Conservation (phyloP, 2,797 vertebrate genomes). For the Hippocampus kuda region DNA sequence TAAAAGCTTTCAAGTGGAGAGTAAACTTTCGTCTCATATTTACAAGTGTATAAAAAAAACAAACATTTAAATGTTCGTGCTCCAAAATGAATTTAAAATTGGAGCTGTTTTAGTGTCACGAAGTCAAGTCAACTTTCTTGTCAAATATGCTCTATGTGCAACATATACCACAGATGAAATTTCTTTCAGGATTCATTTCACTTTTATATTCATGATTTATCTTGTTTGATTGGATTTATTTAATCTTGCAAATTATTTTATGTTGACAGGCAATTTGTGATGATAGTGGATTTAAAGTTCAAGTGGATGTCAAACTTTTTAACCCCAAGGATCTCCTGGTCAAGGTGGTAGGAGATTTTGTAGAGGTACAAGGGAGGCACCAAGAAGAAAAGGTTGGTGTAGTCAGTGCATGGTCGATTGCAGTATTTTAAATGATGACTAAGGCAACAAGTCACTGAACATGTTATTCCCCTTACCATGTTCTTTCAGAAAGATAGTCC, state of each 20-base stretch:
- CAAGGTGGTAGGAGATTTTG: slow-evolving; percentile 69
- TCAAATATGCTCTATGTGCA: no score
- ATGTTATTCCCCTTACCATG: neutral
- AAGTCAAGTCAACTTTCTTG: neutral
- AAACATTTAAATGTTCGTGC: neutral
- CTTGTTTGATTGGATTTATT: neutral
- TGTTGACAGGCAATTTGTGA: slow-evolving; percentile 61
- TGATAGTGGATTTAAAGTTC: slow-evolving; percentile 60
- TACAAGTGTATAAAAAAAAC: neutral
- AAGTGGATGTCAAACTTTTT: slow-evolving; percentile 69
- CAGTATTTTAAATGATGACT: neutral
- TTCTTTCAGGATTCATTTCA: no score
- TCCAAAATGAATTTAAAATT: neutral
- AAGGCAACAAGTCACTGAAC: neutral
- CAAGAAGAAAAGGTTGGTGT: slow-evolving; percentile 66
- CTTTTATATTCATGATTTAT: neutral
- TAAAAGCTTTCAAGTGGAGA: neutral
- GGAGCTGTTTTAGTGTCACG: neutral
- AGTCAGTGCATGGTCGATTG: neutral
- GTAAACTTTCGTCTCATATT: neutral
- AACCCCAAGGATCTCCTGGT: slow-evolving; percentile 66
- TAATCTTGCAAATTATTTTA: neutral
- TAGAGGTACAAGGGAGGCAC: slow-evolving; percentile 71
- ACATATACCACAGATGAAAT: no score
- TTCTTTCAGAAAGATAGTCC: slow-evolving; percentile 52